Base-by-base conservation (phyloP, 2,888 invertebrate species). In the Mythimna impura region DNA sequence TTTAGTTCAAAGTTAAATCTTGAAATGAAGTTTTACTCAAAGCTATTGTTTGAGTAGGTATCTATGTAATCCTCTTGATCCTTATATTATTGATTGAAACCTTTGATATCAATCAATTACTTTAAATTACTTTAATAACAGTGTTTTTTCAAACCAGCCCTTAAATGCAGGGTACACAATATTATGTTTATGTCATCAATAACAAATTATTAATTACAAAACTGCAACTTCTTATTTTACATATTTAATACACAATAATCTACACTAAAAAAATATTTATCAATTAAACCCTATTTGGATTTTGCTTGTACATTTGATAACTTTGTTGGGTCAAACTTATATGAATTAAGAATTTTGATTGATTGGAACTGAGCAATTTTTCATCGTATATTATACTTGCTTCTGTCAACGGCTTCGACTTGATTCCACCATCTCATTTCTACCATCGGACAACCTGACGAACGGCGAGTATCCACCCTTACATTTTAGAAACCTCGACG, bases 251-350 rank as follows among this genome's bases (percentile, higher is more conserved):
- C 80, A 86, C 77, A 85, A 86, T 87, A 89, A 87, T 86, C 86
- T 87, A 89, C 87, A 91, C 89, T 87, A 87, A 82, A 85, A 80
- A 87, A 87, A 76, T 80, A 83, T 73, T 66, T 84, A 85, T 76
- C 73, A 75, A 76, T 84, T 69, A 68, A 85, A 87, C 83, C 67
- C 89, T 94, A 97, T 90, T 96, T 96, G 84, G 96, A 93, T 91
- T 97, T 97, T n/a, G 97, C 96, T 92, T 96, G 93, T 40, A 97
- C 88, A 85, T 93, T 93, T 72, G 95, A 87, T 77, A 96, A 82
- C 84, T 97, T 97, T 66, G 97, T 97, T 2, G 99, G 99, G 93
- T 99, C 98, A 91, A 97, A 97, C 92, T 98, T 97, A 40, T 9
- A 10, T 10, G 14, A 43, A 43, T 9, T 10, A 8, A 40, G 9